phyloP scores from a whole-genome alignment of 2,888 invertebrate species.

The Hirtodrosophila alboralis region DNA sequence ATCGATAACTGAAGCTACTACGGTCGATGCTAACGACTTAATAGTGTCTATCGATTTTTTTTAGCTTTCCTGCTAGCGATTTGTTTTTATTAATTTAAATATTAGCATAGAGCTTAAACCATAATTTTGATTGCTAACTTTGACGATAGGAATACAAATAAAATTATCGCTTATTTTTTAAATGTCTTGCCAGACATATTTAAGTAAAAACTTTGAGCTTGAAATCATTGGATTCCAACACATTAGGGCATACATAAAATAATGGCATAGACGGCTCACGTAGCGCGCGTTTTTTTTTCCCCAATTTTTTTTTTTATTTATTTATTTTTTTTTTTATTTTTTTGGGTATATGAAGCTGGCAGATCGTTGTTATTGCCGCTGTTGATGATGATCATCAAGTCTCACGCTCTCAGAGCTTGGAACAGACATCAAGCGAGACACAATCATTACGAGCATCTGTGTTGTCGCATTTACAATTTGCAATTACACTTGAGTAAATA shows the following conservation, averaged over 20 bases:
- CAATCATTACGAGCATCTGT: slow-evolving; percentile 72
- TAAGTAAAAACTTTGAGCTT: slow-evolving; percentile 1
- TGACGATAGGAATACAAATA: no score
- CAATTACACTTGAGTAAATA: slow-evolving; percentile 81
- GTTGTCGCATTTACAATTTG: slow-evolving; percentile 81
- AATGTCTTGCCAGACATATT: no score
- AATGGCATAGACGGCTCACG: slow-evolving; percentile 38
- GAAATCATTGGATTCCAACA: slow-evolving; percentile 1
- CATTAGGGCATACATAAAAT: slow-evolving; percentile 19
- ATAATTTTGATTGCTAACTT: no score
- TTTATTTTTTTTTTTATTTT: slow-evolving; percentile 18
- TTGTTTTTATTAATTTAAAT: no score
- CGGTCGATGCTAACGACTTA: no score
- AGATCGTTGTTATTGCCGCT: slow-evolving; percentile 20
- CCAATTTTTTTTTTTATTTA: no score
- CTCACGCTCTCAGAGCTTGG: slow-evolving; percentile 49
- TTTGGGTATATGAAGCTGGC: slow-evolving; percentile 48
- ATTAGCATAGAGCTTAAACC: no score
- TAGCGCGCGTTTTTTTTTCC: slow-evolving; percentile 25
- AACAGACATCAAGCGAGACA: slow-evolving; percentile 37
- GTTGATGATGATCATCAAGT: slow-evolving; percentile 44
- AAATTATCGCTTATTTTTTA: no score
- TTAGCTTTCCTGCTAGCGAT: no score
- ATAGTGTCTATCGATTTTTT: no score
- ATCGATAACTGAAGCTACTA: no score